Evolutionary conservation across 2,888 invertebrate genomes (phyloP), one percentile per base, ranked within the genome.

Genomic region (Chrysopilus asiliformis): DNA sequence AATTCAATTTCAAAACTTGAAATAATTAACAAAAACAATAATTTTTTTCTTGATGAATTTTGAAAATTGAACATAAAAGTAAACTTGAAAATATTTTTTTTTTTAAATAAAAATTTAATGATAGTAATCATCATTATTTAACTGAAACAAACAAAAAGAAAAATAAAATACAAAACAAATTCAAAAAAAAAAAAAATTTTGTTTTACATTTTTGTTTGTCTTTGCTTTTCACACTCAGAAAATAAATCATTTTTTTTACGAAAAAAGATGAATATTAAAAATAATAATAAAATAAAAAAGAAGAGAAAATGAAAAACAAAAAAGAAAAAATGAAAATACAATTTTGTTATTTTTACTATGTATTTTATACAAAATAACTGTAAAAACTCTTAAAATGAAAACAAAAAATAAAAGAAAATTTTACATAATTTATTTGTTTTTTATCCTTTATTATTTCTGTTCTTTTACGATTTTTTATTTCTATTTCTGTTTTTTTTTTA

Each of bases 61-160:
- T n/a, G n/a, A n/a, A n/a, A n/a, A n/a, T n/a, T n/a, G n/a, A n/a
- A n/a, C n/a, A n/a, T n/a, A n/a, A n/a, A n/a, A n/a, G n/a, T n/a
- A n/a, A n/a, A n/a, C n/a, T n/a, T n/a, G n/a, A n/a, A n/a, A n/a
- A n/a, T n/a, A n/a, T n/a, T n/a, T n/a, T n/a, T n/a, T 27, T 29
- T 27, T 17, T 29, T 9, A 19, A 20, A 35, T n/a, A 42, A 44
- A 26, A 42, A 38, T 33, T 32, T 36, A 41, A 40, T 34, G 34
- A 41, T 40, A 38, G 40, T 43, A 44, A 42, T 42, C 44, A 44
- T 45, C 44, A 26, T 22, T 9, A 27, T 14, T n/a, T n/a, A n/a
- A 12, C 24, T 22, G 9, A 10, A 24, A 25, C 14, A 34, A 30
- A 30, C 22, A 30, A n/a, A 18, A 31, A 25, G 2, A n/a, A 10